Evolutionary conservation across 2,888 invertebrate species (phyloP), one percentile per base, ranked within the genome.

Genomic region (Sarcophaga variegata): DNA sequence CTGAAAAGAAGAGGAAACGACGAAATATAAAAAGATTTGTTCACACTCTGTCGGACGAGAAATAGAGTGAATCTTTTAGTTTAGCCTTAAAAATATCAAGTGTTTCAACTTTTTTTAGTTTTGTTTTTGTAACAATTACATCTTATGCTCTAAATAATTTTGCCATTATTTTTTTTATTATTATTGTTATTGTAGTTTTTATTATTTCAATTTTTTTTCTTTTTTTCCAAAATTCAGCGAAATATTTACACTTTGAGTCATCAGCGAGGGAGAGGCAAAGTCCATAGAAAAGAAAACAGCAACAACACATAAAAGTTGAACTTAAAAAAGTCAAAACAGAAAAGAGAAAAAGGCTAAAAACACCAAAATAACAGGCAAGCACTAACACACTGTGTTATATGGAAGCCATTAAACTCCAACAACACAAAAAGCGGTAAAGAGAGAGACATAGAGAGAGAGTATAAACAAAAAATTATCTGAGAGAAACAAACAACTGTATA

Each of bases 351-450:
- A 25, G 64, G 25, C 12, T 62, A 22, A 80, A 45, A 75, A 74
- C 74, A 69, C 63, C 47, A 69, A 72, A 76, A 62, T 62, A 37
- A 79, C 69, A 78, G 37, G 20, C 59, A 71, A 70, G 70, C 79
- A 66, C 70, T 60, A 84, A 87, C 84, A 37, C 79, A 82, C 78
- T 79, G 59, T 66, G 47, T 12, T 14, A n/a, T 77, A 64, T 82
- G 79, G 87, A 84, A 84, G 87, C 87, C 87, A 87, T 84, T 87
- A 87, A 87, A 87, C 87, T 87, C 81, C 81, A 87, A 67, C 84
- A 70, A 71, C 75, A 80, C 49, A 74, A 67, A 67, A 72, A 63
- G 37, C 37, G 8, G 8, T n/a, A 14, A 14, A 54, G 17, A 54
- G 17, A 49, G 14, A 49, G 14, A 49, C 0, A 49, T 4, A 49